Base-by-base conservation (phyloP, 2,797 vertebrate genomes). In the Spinibarbus caldwelli region DNA sequence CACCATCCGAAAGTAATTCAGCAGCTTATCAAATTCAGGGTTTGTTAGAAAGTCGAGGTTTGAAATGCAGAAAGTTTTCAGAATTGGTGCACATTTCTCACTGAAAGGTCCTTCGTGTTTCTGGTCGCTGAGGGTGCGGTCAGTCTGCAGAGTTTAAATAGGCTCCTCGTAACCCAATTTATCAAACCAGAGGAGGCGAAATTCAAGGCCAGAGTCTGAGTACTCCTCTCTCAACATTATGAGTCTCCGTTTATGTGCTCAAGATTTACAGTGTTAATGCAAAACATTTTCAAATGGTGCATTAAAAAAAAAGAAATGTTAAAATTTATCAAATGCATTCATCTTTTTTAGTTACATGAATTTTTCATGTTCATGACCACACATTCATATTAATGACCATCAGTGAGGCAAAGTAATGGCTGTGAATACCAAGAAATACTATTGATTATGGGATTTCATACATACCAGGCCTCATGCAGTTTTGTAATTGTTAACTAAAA, bases 91-190 rank as follows among this genome's bases (percentile, higher is more conserved):
- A 80, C 4, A 7, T 59, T 26, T 71, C n/a, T 43, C 34, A 26
- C n/a, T 73, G 38, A 82, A 54, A 82, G 29, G 54, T 11, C 54
- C 70, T 57, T 62, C 17, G 15, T 71, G 38, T 71, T 45, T 73
- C 41, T 36, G 41, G 19, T 29, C 0, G 23, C 43, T 83, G 71
- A 14, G 71, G 9, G 71, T 75, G 71, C 43, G 57, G 81, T 66
- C 82, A 38, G 57, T 54, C 79, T 52, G 79, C 79, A 80, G 59
- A 66, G 64, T 80, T 80, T 70, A 26, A 70, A 80, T 80, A 52
- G 23, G 41, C 43, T 66, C 43, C 43, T 52, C 23, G 45, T 76
- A 83, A 83, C 82, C 82, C 57, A 83, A 29, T 83, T 83, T 83
- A 47, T 83, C 82, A 34, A 6, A 0, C 19, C 21, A 73, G 68